Evolutionary conservation across 2,113 vertebrate species (phyloP), one percentile per base, ranked within the genome.

Genomic region (Gasterosteus nipponicus): DNA sequence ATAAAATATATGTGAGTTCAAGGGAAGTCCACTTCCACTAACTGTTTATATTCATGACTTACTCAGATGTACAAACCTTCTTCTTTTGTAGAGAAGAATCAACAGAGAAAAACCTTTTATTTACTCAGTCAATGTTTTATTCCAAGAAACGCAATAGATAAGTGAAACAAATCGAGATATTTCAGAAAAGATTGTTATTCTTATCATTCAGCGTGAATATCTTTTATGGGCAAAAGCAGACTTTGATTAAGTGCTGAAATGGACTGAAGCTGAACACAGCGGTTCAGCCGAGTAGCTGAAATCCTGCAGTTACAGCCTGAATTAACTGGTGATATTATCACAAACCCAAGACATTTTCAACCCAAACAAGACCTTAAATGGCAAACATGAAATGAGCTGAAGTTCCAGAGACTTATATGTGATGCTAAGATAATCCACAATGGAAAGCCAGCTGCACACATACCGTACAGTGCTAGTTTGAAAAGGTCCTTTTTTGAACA

Each of bases 301-400:
- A 65, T 3, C 12, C 8, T 49, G 41, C 33, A 68, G 16, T 18
- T 54, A 11, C 5, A 68, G 15, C 19, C 29, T 10, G n/a, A 1
- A 71, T 54, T 42, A 26, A 18, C 33, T 68, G 7, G 26, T 60
- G 11, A 5, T 14, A 75, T 26, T 0, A 56, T 26, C 22, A 44
- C 33, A 53, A 62, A 65, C 15, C 38, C 35, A 33, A 51, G 22
- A 62, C 15, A 18, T 35, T 19, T 60, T 69, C 9, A 41, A 38
- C 46, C n/a, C 47, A 64, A 61, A 69, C 41, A 80, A 26, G 10
- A 69, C 53, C 33, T 31, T 73, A 80, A 69, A 77, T 44, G 41
- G 44, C 35, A 78, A 56, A 46, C 11, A 10, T 9, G 8, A 38
- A 39, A 51, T 29, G 14, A 54, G 16, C 41, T 46, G 10, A 31